Conservation (phyloP, 1,140 invertebrate species). For the Cherax destructor region DNA sequence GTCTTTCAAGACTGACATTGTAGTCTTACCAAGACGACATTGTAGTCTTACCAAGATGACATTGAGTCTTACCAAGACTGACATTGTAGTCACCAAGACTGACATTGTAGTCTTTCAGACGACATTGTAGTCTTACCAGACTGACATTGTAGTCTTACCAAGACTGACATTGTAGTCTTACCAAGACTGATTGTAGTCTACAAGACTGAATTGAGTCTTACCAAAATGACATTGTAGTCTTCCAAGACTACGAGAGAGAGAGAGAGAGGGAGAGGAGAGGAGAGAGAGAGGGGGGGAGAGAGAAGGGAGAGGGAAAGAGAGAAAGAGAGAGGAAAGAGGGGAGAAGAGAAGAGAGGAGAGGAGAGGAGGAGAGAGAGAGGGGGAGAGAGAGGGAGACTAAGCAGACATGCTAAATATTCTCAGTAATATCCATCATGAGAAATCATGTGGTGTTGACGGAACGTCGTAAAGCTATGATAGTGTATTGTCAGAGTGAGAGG, state of each 20-base stretch:
- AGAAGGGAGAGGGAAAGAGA: neutral
- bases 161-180: too few relatives aligned
- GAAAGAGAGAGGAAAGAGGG: neutral
- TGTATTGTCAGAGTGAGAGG: neutral
- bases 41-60: too few relatives aligned
- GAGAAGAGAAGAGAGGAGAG: neutral
- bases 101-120: too few relatives aligned
- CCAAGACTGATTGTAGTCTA: too few relatives aligned
- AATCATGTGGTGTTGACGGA: neutral
- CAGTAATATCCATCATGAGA: neutral
- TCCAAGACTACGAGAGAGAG: neutral
- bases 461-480: neutral
- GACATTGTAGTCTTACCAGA: too few relatives aligned
- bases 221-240: too few relatives aligned
- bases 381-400: neutral
- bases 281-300: neutral
- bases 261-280: neutral
- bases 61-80: too few relatives aligned
- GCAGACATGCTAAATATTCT: neutral
- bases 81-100: too few relatives aligned
- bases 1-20: too few relatives aligned
- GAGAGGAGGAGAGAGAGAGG: neutral
- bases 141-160: too few relatives aligned
- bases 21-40: too few relatives aligned
- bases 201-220: too few relatives aligned